Evolutionary conservation across 1,140 invertebrate species (phyloP), one percentile per base, ranked within the genome.

Genomic region (Probaryconus sp.): DNA sequence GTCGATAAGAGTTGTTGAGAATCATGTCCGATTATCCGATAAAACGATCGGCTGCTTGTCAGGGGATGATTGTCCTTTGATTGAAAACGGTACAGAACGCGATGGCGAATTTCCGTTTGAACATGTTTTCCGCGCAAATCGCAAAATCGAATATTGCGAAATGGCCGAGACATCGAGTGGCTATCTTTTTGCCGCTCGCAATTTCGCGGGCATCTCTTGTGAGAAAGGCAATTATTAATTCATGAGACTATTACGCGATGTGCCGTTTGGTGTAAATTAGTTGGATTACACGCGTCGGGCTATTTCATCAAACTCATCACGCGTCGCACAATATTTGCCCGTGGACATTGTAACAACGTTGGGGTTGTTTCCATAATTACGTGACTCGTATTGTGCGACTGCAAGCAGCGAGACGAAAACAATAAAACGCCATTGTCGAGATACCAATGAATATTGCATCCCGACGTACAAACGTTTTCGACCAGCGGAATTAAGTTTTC

Each of bases 231-330:
- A 64, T 55, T 51, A 61, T 50, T 24, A 35, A 65, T 53, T 72
- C 30, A 47, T 9, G 38, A 26, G 40, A 63, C 33, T 30, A 48
- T 63, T 53, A 20, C 21, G 38, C 35, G 31, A 21, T 13, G 56
- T 28, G 50, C 42, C 38, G 42, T 60, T 67, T 56, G 67, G 79
- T 69, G 78, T 79, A 79, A 82, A 85, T 82, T 83, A 79, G 79
- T 69, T 70, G 76, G 79, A 84, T 85, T 85, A 85, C 78, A 78
- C 76, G 65, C 79, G 75, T 74, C 60, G 73, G 65, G 47, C 76
- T 79, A 84, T 85, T 85, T 82, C 79, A 85, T 85, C 82, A 82
- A 84, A 84, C 81, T 83, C 83, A 81, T 85, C 83, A 85, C 79
- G 75, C 69, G 73, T 28, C 26, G 67, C 42, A 65, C 79, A 76